These are phyloP conservation scores for Erebia aethiops DNA, from an alignment of 2,888 invertebrate genomes.

Conservation along the genomic window DNA sequence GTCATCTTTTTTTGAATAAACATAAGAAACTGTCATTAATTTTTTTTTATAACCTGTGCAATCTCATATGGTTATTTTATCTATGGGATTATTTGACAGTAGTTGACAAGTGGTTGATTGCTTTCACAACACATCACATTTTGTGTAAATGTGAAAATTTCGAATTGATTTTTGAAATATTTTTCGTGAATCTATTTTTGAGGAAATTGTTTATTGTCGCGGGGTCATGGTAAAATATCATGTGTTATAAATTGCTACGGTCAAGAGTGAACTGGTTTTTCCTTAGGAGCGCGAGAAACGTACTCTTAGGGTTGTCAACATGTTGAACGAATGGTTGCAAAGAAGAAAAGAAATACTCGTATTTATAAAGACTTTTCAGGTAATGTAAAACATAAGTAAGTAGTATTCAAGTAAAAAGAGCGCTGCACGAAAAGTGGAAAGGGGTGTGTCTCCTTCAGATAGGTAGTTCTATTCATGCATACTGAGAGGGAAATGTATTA, in stretches of 20 bases:
- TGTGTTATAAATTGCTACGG: constrained; percentile 71
- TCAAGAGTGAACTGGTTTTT: constrained; percentile 56
- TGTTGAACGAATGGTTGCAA: constrained; percentile 80
- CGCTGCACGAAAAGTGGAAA: no score
- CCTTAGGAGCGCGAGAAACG: constrained; percentile 59
- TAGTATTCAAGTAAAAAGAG: not conserved
- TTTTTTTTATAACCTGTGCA: not conserved
- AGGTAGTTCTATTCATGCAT: no score
- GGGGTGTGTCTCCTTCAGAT: no score
- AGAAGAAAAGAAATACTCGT: constrained; percentile 58
- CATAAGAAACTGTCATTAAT: not conserved
- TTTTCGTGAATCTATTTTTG: constrained; percentile 80
- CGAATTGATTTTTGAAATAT: constrained; percentile 76
- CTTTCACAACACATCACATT: constrained; percentile 52
- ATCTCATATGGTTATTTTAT: not conserved
- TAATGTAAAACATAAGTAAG: constrained; percentile 42
- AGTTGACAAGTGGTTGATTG: constrained; percentile 51
- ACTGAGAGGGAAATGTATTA: no score
- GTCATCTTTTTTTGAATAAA: no score
- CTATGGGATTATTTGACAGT: constrained; percentile 41
- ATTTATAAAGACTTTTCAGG: constrained; percentile 69
- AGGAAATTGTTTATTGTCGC: constrained; percentile 77
- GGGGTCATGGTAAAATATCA: constrained; percentile 75
- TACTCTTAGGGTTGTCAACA: constrained; percentile 65
- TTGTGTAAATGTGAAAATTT: constrained; percentile 71